Conservation (phyloP, 2,113 vertebrate species). For the Ornithorhynchus anatinus region DNA sequence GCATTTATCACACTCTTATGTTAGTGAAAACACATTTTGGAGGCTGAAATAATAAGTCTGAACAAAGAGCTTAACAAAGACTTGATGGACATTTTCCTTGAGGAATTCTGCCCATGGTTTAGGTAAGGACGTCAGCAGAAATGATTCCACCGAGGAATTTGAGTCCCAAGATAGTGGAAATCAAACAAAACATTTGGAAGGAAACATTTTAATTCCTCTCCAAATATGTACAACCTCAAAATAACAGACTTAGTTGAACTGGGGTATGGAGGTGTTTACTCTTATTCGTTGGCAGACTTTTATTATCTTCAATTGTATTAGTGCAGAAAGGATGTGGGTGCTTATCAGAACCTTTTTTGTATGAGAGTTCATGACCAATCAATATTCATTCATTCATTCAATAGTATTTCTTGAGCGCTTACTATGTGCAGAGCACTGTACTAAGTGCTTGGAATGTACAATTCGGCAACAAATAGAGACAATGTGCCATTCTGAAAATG, state of each 20-base stretch:
- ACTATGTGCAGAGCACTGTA: too few species aligned
- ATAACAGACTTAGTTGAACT: conserved; percentile 23
- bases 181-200: conserved; percentile 44
- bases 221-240: conserved; percentile 31
- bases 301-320: too few species aligned
- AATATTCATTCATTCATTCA: too few species aligned
- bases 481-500: too few species aligned
- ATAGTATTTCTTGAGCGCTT: too few species aligned
- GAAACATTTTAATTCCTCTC: conserved; percentile 32
- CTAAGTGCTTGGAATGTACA: too few species aligned
- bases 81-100: conserved; percentile 46
- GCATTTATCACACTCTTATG: conserved; percentile 46
- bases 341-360: too few species aligned
- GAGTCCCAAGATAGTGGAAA: conserved; percentile 17
- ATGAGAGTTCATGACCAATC: too few species aligned
- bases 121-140: conserved; percentile 15
- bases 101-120: conserved; percentile 34
- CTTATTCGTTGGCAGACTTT: neutral
- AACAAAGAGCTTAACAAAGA: conserved; percentile 59
- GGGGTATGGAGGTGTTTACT: conserved; percentile 17
- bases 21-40: conserved; percentile 70
- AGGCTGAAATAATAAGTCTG: conserved; percentile 55
- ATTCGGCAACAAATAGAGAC: too few species aligned
- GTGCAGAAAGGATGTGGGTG: too few species aligned
- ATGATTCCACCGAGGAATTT: conserved; percentile 44